Base-by-base conservation (phyloP, 1,140 invertebrate species). In the Drosophila setifemur region DNA sequence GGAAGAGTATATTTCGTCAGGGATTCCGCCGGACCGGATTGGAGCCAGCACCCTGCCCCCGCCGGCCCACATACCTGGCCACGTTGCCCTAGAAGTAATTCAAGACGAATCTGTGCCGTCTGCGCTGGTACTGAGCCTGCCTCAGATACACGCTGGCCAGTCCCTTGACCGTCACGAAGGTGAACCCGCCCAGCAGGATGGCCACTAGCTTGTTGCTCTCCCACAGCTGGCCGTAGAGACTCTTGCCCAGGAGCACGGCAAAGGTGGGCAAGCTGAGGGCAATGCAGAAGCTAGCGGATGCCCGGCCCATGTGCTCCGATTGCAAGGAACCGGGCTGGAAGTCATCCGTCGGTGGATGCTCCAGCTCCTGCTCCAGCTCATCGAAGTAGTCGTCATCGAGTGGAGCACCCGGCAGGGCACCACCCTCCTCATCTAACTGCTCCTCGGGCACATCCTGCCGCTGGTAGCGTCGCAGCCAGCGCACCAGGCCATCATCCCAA, bases 251-350 rank as follows among this genome's bases (percentile, higher is more conserved):
- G 6, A 85, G 8, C 5, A 73, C 54, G 6, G 75, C 48, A 4
- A 76, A 58, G 12, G 50, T 73, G 57, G 81, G 81, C 45, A 86
- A 26, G 16, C 82, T 63, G 4, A 86, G 76, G 4, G 82, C 76
- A 0, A 43, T 61, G 11, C 61, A 68, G 19, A 86, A 69, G 19
- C 67, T 66, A 4, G 44, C 35, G 1, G 72, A 54, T 6, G 53
- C 50, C 6, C 54, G 63, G 2, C 55, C 72, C 11, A 86, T 35
- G 11, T 54, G 48, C 12, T 69, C 61, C 0, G 37, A 7, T 4
- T 39, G 44, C 1, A 75, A 6, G 1, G 23, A 1, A n/a, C 12
- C 43, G 8, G 6, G 3, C 11, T 73, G 54, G 8, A 76, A 2
- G 28, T 29, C 23, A 23, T 81, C 71, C 0, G 33, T 23, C 9